Percentiles rank a stretch among this genome's conserved stretches.
Evolutionary conservation across 2,888 invertebrate species (phyloP).

Genomic region (Lochmaea capreae): DNA sequence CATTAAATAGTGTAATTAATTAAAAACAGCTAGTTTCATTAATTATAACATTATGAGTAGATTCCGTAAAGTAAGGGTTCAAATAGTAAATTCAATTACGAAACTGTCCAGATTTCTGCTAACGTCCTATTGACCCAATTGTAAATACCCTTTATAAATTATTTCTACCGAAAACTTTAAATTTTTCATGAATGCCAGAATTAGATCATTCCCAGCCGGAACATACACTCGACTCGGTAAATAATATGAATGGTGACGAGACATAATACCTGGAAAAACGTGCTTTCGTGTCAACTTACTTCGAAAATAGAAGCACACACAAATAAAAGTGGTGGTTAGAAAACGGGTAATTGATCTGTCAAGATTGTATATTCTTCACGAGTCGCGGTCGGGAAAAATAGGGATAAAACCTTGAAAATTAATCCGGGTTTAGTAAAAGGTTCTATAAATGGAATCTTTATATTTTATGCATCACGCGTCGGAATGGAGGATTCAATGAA

Average conservation of each 20-base stretch:
- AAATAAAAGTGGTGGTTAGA: neutral
- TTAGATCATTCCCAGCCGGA: neutral
- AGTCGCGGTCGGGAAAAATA: neutral
- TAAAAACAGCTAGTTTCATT: no score
- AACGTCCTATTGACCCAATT: neutral
- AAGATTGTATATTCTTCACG: neutral
- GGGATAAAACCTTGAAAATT: neutral
- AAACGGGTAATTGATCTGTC: neutral
- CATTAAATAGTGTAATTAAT: no score
- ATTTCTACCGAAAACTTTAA: neutral
- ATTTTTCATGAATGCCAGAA: slow-evolving; percentile 3
- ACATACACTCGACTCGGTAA: neutral
- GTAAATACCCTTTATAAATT: neutral
- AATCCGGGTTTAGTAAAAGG: neutral
- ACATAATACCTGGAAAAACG: neutral
- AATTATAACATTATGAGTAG: no score
- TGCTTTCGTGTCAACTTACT: neutral
- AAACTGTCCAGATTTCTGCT: neutral
- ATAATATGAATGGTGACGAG: slow-evolving; percentile 3
- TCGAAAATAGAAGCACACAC: neutral
- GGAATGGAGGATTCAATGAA: neutral
- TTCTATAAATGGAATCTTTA: neutral
- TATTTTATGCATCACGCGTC: neutral
- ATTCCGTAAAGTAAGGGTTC: no score
- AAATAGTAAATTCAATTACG: neutral